A percentile compares a stretch with the other conserved stretches of the same genome.
These are phyloP conservation scores for Pentalonia nigronervosa DNA, from an alignment of 1,140 invertebrate species.

Conservation along the genomic window DNA sequence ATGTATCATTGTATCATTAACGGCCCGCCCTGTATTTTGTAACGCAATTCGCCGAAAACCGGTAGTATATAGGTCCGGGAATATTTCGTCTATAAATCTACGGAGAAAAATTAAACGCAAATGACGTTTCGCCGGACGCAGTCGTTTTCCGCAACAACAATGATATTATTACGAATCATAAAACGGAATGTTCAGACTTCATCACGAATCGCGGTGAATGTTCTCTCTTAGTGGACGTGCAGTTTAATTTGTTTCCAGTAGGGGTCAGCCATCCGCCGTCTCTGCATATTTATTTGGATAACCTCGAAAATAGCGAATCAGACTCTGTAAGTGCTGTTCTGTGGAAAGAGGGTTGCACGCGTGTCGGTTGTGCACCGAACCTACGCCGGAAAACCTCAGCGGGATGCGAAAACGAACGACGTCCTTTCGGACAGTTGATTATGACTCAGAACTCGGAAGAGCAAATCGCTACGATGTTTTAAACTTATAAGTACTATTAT, in stretches of 20 bases:
- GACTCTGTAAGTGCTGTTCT: not conserved
- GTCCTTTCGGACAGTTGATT: not conserved
- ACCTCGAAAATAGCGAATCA: not conserved
- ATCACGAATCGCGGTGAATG: not conserved
- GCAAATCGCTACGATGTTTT: not conserved
- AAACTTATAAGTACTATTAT: not conserved
- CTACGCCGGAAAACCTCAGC: not conserved
- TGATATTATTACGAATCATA: too few species aligned
- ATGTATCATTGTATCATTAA: not conserved
- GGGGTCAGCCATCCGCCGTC: too few species aligned
- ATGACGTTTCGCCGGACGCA: not conserved
- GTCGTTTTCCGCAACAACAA: too few species aligned
- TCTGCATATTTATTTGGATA: not conserved
- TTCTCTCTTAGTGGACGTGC: not conserved
- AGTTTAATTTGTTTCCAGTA: not conserved
- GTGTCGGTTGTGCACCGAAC: not conserved
- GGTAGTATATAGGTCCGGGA: too few species aligned
- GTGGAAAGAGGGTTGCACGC: too few species aligned
- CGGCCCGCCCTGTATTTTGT: not conserved
- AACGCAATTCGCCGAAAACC: too few species aligned
- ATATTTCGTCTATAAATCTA: too few species aligned
- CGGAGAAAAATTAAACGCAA: not conserved
- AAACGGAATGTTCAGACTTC: too few species aligned
- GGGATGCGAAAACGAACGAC: not conserved
- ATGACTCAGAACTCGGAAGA: not conserved